These are phyloP conservation scores for Botia almorhae DNA, from an alignment of 2,797 vertebrate genomes.

Conservation along the genomic window DNA sequence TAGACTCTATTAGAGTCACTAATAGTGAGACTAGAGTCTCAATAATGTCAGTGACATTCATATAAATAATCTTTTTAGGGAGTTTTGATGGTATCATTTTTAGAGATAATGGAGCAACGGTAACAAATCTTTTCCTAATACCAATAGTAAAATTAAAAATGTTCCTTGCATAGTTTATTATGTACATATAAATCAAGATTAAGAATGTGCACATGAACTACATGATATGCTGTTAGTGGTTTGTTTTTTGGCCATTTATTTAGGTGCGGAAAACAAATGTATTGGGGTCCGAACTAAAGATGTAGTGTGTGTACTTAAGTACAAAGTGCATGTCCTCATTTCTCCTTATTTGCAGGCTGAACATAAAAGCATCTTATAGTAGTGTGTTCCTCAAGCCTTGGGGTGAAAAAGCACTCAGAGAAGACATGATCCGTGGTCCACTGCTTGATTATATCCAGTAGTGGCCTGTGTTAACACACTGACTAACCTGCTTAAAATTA, in stretches of 20 bases:
- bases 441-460: constrained; percentile 56
- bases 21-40: too few species aligned
- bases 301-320: not conserved
- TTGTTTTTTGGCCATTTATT: not conserved
- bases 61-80: not conserved
- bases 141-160: too few species aligned
- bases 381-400: constrained; percentile 53
- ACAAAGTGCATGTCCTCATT: constrained; percentile 26
- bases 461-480: not conserved
- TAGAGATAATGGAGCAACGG: too few species aligned
- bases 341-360: constrained; percentile 12
- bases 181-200: not conserved
- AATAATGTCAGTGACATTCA: not conserved
- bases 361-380: constrained; percentile 47
- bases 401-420: constrained; percentile 75
- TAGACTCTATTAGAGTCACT: too few species aligned
- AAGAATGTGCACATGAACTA: not conserved
- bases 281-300: not conserved
- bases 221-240: not conserved
- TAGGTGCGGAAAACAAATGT: not conserved
- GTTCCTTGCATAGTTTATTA: not conserved
- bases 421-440: constrained; percentile 64
- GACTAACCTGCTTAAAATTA: not conserved
- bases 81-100: too few species aligned
- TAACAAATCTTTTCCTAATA: not conserved